Evolutionary conservation across 2,888 invertebrate genomes (phyloP).

Genomic region (Watsonalla cultraria): DNA sequence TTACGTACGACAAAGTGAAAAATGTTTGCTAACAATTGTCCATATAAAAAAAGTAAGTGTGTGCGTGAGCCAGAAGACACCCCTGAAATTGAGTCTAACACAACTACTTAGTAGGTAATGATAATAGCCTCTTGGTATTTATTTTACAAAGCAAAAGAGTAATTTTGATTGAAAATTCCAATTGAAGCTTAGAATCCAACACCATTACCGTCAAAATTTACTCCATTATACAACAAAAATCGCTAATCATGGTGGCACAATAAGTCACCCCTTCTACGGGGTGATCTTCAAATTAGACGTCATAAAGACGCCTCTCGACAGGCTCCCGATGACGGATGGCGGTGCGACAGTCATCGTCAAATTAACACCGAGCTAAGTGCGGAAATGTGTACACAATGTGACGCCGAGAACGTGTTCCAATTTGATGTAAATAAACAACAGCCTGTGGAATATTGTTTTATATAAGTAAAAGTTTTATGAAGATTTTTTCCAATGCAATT

Average conservation of each 20-base stretch:
- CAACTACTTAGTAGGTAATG: too few species aligned
- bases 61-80: too few species aligned
- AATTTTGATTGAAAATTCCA: too few species aligned
- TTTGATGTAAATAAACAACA: slow-evolving; percentile 41
- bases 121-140: too few species aligned
- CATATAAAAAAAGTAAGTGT: too few species aligned
- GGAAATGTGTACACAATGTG: slow-evolving; percentile 68
- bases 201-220: slow-evolving; percentile 5
- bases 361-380: slow-evolving; percentile 72
- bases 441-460: slow-evolving; percentile 14
- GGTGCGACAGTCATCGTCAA: slow-evolving; percentile 68
- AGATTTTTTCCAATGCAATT: too few species aligned
- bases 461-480: slow-evolving; percentile 9
- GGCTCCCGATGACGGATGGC: slow-evolving; percentile 64
- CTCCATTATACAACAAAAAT: slow-evolving; percentile 34
- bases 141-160: too few species aligned
- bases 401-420: slow-evolving; percentile 33
- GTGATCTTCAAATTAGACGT: slow-evolving; percentile 70
- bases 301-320: slow-evolving; percentile 55
- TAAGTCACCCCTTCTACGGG: slow-evolving; percentile 61
- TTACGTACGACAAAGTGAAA: too few species aligned
- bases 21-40: too few species aligned
- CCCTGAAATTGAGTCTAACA: too few species aligned
- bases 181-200: neutral
- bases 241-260: slow-evolving; percentile 57